Evolutionary conservation across 2,113 vertebrate genomes (phyloP).

Genomic region (Maccullochella peelii): DNA sequence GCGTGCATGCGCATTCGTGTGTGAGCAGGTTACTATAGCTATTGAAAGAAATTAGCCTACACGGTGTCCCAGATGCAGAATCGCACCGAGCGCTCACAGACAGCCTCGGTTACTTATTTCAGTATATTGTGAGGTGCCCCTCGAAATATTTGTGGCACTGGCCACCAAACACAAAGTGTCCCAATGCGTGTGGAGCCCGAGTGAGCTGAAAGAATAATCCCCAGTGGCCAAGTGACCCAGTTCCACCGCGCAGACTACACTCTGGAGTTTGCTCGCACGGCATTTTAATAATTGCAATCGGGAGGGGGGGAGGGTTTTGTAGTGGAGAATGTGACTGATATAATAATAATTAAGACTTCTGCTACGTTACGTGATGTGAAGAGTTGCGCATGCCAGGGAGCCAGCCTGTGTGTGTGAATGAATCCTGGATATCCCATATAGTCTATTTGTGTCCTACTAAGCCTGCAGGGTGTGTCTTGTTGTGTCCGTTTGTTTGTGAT

Average conservation of each 20-base stretch:
- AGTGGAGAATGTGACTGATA: not conserved
- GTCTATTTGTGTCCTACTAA: constrained; percentile 59
- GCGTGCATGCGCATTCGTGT: constrained; percentile 26
- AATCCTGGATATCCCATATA: constrained; percentile 37
- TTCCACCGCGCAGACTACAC: constrained; percentile 53
- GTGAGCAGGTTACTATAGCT: constrained; percentile 28
- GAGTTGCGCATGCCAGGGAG: constrained; percentile 36
- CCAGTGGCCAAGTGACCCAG: constrained; percentile 82
- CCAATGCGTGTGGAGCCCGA: constrained; percentile 48
- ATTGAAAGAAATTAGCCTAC: constrained; percentile 33
- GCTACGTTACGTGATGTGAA: constrained; percentile 31
- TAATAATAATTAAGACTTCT: constrained; percentile 37
- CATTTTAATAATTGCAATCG: constrained; percentile 51
- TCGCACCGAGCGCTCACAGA: constrained; percentile 2
- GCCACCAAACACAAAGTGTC: constrained; percentile 38
- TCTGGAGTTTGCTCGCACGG: constrained; percentile 57
- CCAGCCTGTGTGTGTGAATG: constrained; percentile 8
- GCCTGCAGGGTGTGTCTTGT: constrained; percentile 63
- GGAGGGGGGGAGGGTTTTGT: not conserved
- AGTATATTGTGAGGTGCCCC: not conserved
- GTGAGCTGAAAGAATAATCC: constrained; percentile 70
- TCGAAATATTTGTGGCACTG: constrained; percentile 25
- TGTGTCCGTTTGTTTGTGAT: constrained; percentile 24
- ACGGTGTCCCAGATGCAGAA: constrained; percentile 35
- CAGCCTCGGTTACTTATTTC: constrained; percentile 6